These are phyloP conservation scores for Scytalopus superciliaris DNA, from an alignment of 2,113 vertebrate genomes.

Conservation along the genomic window DNA sequence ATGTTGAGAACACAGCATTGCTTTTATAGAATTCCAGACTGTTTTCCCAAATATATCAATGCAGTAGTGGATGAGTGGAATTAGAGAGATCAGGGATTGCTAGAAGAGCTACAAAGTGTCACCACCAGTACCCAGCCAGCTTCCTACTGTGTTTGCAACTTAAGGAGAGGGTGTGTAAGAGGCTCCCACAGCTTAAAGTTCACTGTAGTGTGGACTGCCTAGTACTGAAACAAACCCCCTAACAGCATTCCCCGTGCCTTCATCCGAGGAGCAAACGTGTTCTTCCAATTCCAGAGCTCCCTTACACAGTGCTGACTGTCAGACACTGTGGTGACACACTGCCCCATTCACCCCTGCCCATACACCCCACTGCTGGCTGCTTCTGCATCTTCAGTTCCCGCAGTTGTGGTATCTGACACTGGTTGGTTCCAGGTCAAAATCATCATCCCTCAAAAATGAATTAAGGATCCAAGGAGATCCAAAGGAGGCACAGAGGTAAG, in stretches of 20 bases:
- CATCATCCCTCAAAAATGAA: not conserved
- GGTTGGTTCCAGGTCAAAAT: not conserved
- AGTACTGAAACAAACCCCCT: not conserved
- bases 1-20: not conserved
- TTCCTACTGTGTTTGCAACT: not conserved
- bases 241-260: not conserved
- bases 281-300: not conserved
- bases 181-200: not conserved
- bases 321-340: too few relatives aligned
- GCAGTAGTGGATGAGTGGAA: not conserved
- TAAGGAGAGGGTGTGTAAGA: not conserved
- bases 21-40: not conserved
- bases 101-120: not conserved
- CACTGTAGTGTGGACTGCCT: not conserved
- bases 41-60: not conserved
- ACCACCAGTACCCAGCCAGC: not conserved
- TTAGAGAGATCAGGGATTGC: not conserved
- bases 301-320: not conserved
- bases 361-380: rapidly evolving
- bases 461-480: not conserved
- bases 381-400: not conserved
- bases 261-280: rapidly evolving
- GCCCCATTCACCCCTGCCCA: not conserved
- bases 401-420: not conserved
- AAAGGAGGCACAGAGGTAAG: not conserved